phyloP scores from a whole-genome alignment of 2,888 invertebrate species.

The Tryphoninae sp. region DNA sequence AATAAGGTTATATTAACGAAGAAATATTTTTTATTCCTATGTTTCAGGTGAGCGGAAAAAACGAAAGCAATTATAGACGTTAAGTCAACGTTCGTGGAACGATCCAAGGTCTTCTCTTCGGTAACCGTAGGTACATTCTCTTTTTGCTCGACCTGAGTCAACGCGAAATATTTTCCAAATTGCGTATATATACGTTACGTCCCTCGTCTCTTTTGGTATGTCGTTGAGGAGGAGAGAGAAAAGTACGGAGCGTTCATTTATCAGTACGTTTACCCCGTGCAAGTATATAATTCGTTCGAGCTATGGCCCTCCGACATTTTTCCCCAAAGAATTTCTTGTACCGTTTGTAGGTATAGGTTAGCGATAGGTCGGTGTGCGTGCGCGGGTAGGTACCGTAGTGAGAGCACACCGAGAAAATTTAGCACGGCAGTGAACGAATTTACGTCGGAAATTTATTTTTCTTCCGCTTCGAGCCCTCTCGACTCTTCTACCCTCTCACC shows the following conservation, averaged over 20 bases:
- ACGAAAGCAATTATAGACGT: background rate
- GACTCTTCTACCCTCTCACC: background rate
- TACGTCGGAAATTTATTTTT: slow-evolving; percentile 60
- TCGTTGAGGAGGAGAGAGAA: no score
- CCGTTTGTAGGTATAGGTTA: background rate
- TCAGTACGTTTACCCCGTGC: slow-evolving; percentile 20
- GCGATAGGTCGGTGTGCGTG: background rate
- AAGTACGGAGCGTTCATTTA: slow-evolving; percentile 24
- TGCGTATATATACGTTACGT: background rate
- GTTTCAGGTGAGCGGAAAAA: slow-evolving; percentile 70
- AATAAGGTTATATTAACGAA: slow-evolving; percentile 25
- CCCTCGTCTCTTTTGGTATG: background rate
- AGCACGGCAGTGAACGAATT: slow-evolving; percentile 51
- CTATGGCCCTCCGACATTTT: slow-evolving; percentile 20
- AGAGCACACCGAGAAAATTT: slow-evolving; percentile 41
- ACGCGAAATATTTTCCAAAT: background rate
- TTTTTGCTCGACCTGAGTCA: slow-evolving; percentile 5
- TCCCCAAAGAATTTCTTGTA: slow-evolving; percentile 38
- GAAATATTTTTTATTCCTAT: slow-evolving; percentile 54
- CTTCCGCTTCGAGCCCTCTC: slow-evolving; percentile 10
- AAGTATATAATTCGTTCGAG: slow-evolving; percentile 38
- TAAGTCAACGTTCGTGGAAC: slow-evolving; percentile 9
- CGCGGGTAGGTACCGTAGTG: background rate
- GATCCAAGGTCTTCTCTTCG: background rate
- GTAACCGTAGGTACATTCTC: slow-evolving; percentile 7